Percentiles rank a stretch among this genome's conserved stretches.
phyloP scores from a whole-genome alignment of 1,140 invertebrate genomes.

The Periplaneta americana region DNA sequence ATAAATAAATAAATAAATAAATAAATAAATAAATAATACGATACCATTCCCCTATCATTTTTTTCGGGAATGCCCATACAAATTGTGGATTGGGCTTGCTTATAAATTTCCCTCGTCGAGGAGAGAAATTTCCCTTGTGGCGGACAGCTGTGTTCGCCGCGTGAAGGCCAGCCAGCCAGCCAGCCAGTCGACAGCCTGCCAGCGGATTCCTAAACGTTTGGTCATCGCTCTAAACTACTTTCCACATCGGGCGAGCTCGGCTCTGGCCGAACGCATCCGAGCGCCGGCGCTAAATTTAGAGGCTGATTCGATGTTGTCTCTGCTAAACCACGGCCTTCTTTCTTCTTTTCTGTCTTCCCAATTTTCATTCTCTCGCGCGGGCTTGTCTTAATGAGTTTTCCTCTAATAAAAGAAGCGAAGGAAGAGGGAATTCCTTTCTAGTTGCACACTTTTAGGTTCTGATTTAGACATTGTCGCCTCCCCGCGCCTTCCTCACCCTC shows the following conservation, averaged over 20 bases:
- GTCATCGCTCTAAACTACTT: conserved; percentile 4
- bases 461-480: no score
- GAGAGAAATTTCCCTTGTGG: no score
- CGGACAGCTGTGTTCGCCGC: no score
- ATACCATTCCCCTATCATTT: no score
- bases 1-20: no score
- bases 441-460: no score
- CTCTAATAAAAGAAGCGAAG: neutral
- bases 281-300: neutral
- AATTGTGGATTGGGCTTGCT: no score
- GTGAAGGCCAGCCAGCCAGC: neutral
- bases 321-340: neutral
- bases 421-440: neutral
- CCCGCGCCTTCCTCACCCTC: no score
- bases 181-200: neutral
- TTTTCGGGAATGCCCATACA: no score
- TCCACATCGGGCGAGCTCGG: neutral
- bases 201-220: conserved; percentile 3
- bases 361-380: neutral
- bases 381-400: neutral
- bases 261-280: neutral
- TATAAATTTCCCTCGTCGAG: neutral
- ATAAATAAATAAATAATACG: no score
- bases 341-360: neutral
- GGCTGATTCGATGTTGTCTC: neutral